A percentile compares a stretch with the other conserved stretches of the same genome.
phyloP scores from a whole-genome alignment of 2,797 vertebrate species.

The Trachops cirrhosus region DNA sequence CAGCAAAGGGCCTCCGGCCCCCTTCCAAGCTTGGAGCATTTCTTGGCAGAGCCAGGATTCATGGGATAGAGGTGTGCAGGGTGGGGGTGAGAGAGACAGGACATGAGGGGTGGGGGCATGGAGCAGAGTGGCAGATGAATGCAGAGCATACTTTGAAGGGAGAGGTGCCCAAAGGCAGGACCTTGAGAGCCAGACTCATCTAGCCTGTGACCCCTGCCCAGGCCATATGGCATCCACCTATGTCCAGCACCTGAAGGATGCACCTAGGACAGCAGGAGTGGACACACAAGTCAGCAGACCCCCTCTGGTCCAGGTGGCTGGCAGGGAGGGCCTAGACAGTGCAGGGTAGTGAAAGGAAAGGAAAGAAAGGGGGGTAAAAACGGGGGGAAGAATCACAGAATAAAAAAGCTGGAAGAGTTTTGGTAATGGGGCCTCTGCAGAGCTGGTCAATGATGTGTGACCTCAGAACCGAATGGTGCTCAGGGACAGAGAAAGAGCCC shows the following conservation, averaged over 20 bases:
- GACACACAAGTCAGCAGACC: not conserved
- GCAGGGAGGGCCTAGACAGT: not conserved
- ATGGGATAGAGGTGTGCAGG: not conserved
- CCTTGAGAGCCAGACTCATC: not conserved
- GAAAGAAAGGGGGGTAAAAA: not conserved
- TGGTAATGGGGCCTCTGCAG: not conserved
- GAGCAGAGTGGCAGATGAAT: not conserved
- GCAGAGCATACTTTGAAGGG: not conserved
- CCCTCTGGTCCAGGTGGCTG: not conserved
- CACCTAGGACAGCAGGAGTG: too few relatives aligned
- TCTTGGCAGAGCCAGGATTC: not conserved
- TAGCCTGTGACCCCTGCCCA: not conserved
- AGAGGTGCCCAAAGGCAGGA: not conserved
- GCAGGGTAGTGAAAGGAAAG: not conserved
- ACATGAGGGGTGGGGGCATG: not conserved
- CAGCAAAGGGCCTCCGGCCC: not conserved
- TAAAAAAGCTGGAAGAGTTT: not conserved
- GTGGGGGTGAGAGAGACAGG: not conserved
- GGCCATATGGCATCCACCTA: not conserved
- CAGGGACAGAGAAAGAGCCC: not conserved
- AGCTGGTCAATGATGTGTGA: not conserved
- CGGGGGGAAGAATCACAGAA: fast-evolving
- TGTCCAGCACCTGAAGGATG: not conserved
- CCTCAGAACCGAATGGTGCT: not conserved
- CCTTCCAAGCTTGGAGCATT: not conserved